A percentile compares a stretch with the other conserved stretches of the same genome.
Evolutionary conservation across 2,113 vertebrate species (phyloP).

Genomic region (Anarhynchus alexandrinus): DNA sequence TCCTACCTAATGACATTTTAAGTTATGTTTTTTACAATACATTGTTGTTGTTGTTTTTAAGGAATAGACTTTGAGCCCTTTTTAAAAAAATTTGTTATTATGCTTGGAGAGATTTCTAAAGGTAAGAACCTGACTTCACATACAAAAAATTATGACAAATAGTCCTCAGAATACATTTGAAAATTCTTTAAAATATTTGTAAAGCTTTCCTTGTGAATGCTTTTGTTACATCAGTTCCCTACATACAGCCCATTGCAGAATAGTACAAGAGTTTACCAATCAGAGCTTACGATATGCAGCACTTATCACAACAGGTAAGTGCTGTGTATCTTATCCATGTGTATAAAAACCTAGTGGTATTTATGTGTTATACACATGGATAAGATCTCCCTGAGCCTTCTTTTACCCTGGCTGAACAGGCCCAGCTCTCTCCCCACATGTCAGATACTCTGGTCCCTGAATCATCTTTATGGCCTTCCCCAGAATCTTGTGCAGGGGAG

Average conservation of each 20-base stretch:
- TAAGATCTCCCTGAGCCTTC: neutral
- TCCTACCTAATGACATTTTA: neutral
- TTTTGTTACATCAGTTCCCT: neutral
- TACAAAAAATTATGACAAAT: neutral
- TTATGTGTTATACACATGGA: neutral
- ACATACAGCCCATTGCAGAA: neutral
- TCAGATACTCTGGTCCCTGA: neutral
- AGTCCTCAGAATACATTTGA: neutral
- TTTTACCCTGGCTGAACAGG: neutral
- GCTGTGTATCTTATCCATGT: too few species aligned
- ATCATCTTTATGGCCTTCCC: neutral
- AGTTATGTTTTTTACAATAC: neutral
- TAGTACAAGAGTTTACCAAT: neutral
- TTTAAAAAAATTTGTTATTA: neutral
- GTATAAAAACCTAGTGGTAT: too few species aligned
- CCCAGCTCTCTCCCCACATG: neutral
- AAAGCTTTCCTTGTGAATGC: neutral
- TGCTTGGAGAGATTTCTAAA: neutral
- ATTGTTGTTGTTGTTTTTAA: neutral
- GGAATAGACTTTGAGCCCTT: neutral
- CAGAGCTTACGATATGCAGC: neutral
- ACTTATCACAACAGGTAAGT: neutral
- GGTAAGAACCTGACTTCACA: neutral
- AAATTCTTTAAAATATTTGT: neutral
- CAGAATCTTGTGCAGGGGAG: neutral